Evolutionary conservation across 2,888 invertebrate genomes (phyloP).

Genomic region (Eupsilia transversa): DNA sequence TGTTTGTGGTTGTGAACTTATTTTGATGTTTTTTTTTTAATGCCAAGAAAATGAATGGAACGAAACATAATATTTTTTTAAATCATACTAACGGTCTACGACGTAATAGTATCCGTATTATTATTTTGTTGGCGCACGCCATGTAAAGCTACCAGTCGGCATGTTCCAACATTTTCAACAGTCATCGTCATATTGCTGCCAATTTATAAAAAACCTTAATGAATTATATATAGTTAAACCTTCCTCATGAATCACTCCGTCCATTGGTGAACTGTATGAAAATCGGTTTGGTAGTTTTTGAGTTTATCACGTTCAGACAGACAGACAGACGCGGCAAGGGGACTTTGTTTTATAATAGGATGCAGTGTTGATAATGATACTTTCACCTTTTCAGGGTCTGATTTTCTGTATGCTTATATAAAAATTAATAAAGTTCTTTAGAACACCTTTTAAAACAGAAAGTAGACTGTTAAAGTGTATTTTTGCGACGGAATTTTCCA

Average conservation of each 20-base stretch:
- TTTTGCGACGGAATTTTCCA: not conserved
- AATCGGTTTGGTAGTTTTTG: no score
- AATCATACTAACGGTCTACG: not conserved
- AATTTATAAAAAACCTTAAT: no score
- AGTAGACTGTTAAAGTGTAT: fast-evolving
- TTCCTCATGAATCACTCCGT: no score
- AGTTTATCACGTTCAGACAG: no score
- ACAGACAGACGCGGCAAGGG: no score
- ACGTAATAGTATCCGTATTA: not conserved
- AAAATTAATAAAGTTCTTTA: not conserved
- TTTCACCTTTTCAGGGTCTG: not conserved
- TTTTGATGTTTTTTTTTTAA: not conserved
- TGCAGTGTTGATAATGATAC: not conserved
- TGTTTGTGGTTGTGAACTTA: not conserved
- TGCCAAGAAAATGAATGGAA: not conserved
- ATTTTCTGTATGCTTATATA: not conserved
- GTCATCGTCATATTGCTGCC: no score
- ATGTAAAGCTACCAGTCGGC: no score
- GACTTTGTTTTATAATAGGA: no score
- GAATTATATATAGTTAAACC: no score
- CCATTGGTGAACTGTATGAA: no score
- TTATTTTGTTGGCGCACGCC: no score
- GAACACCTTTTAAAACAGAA: not conserved
- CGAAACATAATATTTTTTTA: not conserved
- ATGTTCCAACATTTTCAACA: no score